These are phyloP conservation scores for Drosophila ercepeae DNA, from an alignment of 1,140 invertebrate species.

Conservation along the genomic window DNA sequence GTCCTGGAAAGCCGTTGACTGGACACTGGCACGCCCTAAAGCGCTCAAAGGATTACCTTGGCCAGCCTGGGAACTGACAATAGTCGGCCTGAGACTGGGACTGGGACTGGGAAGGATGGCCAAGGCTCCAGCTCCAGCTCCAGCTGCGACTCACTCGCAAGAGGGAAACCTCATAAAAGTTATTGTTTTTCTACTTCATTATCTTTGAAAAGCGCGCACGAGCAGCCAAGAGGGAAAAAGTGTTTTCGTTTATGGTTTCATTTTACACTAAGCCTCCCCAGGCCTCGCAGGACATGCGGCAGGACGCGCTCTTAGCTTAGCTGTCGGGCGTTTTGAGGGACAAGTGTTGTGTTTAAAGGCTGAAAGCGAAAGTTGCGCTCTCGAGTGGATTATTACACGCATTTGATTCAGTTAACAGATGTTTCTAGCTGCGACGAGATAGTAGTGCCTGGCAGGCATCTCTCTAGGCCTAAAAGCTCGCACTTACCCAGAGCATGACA, in stretches of 20 bases:
- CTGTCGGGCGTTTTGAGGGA: constrained; percentile 64
- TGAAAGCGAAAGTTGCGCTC: constrained; percentile 17
- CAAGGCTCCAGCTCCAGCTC: constrained; percentile 12
- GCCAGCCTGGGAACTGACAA: constrained; percentile 5
- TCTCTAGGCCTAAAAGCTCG: too few relatives aligned
- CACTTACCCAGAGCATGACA: constrained; percentile 93
- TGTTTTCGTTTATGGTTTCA: constrained; percentile 78
- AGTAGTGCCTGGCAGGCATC: neutral
- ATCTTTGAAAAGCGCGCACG: constrained; percentile 69
- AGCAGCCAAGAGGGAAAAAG: constrained; percentile 15
- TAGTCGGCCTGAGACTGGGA: neutral
- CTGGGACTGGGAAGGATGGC: neutral
- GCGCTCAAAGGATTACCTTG: constrained; percentile 76
- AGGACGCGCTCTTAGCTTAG: constrained; percentile 48
- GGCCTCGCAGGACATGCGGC: neutral
- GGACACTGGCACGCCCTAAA: constrained; percentile 60
- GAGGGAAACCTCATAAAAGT: constrained; percentile 80
- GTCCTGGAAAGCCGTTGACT: neutral
- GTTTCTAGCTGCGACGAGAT: neutral
- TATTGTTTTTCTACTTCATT: constrained; percentile 83
- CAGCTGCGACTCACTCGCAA: too few relatives aligned
- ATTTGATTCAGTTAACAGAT: constrained; percentile 6
- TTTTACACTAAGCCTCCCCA: constrained; percentile 55
- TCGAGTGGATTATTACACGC: constrained; percentile 8
- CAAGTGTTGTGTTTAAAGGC: constrained; percentile 66